phyloP scores from a whole-genome alignment of 1,140 invertebrate genomes.

The Lasioglossum baleicum region DNA sequence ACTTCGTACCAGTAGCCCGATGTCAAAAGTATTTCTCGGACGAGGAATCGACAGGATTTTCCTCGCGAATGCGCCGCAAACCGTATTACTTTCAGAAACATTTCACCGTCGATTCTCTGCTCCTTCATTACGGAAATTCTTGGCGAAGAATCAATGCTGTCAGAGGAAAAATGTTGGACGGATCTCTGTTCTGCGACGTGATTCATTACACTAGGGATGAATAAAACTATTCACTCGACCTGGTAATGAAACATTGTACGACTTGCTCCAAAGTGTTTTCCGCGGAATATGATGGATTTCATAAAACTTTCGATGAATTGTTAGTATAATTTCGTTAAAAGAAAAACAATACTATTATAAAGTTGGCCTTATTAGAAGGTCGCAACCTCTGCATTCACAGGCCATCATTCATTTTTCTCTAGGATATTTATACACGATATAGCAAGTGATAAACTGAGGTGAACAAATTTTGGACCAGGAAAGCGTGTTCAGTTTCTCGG shows the following conservation, averaged over 20 bases:
- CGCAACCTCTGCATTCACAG: too few relatives aligned
- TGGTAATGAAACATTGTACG: not conserved
- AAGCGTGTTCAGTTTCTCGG: too few relatives aligned
- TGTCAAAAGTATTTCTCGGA: not conserved
- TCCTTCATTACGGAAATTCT: constrained; percentile 8
- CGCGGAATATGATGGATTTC: too few relatives aligned
- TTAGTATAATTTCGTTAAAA: too few relatives aligned
- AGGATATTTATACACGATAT: too few relatives aligned
- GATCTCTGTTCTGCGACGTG: not conserved
- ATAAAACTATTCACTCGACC: not conserved
- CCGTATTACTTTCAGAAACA: constrained; percentile 9
- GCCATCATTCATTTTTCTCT: too few relatives aligned
- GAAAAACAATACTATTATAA: too few relatives aligned
- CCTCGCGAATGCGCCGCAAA: not conserved
- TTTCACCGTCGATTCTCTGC: not conserved
- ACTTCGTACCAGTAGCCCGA: constrained; percentile 4
- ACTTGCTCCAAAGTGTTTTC: too few relatives aligned
- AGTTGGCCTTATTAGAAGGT: too few relatives aligned
- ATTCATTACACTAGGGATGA: not conserved
- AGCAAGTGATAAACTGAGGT: too few relatives aligned
- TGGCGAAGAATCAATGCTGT: not conserved
- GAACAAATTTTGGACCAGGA: too few relatives aligned
- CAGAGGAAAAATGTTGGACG: not conserved
- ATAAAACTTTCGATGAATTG: too few relatives aligned
- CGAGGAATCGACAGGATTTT: constrained; percentile 8